phyloP scores from a whole-genome alignment of 1,140 invertebrate species.

The Diprion similis region DNA sequence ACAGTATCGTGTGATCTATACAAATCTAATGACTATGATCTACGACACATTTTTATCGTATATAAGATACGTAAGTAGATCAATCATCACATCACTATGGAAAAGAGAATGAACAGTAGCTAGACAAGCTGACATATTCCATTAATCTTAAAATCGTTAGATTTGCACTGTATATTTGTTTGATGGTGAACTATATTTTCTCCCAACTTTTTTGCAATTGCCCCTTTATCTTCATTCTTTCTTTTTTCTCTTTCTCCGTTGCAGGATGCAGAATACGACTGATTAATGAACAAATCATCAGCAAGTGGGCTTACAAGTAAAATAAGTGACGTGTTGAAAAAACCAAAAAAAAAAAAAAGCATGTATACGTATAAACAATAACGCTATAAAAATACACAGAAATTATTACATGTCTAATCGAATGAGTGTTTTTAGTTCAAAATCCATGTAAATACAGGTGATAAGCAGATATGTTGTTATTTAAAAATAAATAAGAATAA shows the following conservation, averaged over 20 bases:
- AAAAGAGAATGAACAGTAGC: constrained; percentile 24
- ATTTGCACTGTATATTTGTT: neutral
- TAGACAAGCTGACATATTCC: constrained; percentile 9
- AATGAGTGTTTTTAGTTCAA: neutral
- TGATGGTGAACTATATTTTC: neutral
- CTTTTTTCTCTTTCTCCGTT: neutral
- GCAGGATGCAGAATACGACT: constrained; percentile 9
- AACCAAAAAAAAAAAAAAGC: neutral
- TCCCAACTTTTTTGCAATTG: neutral
- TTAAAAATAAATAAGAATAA: constrained; percentile 4
- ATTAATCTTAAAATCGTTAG: constrained; percentile 3
- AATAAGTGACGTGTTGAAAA: neutral
- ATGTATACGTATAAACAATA: neutral
- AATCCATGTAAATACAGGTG: neutral
- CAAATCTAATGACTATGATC: constrained; percentile 77
- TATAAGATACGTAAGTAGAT: constrained; percentile 73
- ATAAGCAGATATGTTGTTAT: neutral
- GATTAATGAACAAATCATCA: neutral
- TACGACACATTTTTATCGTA: constrained; percentile 84
- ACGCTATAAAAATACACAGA: neutral
- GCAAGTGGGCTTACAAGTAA: neutral
- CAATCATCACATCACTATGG: constrained; percentile 2
- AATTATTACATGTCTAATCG: neutral
- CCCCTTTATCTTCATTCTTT: neutral
- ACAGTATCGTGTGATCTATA: constrained; percentile 80